Evolutionary conservation across 2,113 vertebrate genomes (phyloP), one percentile per base, ranked within the genome.

Genomic region (Sprattus sprattus): DNA sequence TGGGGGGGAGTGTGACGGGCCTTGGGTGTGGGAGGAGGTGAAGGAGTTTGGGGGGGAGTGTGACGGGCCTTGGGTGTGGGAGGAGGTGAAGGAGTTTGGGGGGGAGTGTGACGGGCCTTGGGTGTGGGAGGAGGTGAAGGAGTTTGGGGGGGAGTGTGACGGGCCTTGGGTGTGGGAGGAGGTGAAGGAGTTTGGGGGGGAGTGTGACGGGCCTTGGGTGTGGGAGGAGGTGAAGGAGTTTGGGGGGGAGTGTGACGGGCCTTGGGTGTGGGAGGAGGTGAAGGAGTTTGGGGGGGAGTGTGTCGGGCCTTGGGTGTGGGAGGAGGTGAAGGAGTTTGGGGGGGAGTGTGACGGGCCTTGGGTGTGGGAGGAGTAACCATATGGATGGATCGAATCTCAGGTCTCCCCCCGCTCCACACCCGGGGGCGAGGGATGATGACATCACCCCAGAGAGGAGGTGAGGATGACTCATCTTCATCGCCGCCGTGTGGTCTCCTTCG

Each of bases 401-500:
- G 64, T 67, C 54, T 60, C 54, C 54, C 54, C 18, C 54, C 18
- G 6, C 3, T 67, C 64, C 9, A 2, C 25, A 60, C 18, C n/a
- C 64, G 25, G 64, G 64, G 64, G 64, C n/a, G 64, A 67, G 64
- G 64, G 64, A 9, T 67, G 64, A 67, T 67, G 64, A 67, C 64
- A 67, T 67, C 64, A 67, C n/a, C 64, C 64, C n/a, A 7, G 64
- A 25, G 64, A 67, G 64, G 64, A 67, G 25, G 64, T 67, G 64
- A 67, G 64, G 64, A 67, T 67, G 64, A 67, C 64, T 67, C 64
- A 67, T 67, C 64, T 67, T 67, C n/a, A 67, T 67, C 25, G 64
- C n/a, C 9, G 64, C 64, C 64, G 64, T 67, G 64, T 67, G 64
- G 64, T 67, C 64, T 67, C 22, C n/a, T 11, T 10, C n/a, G 9